A percentile compares a stretch with the other conserved stretches of the same genome.
Conservation (phyloP, 1,140 invertebrate species). For the Eubasilissa regina region DNA sequence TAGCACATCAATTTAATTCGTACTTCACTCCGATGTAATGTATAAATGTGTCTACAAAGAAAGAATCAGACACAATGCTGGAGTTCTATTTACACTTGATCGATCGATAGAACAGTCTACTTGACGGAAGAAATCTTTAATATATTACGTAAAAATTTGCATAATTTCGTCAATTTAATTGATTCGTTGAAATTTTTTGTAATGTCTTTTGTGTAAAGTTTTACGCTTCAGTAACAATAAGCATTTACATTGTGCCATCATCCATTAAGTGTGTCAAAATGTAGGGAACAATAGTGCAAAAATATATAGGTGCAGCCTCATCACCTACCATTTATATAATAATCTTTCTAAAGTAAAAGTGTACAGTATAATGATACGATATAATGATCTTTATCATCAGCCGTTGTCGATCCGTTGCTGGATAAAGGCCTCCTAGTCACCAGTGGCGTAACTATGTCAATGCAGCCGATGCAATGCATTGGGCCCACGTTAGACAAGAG, state of each 20-base stretch:
- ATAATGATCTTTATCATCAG: no score
- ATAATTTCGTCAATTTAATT: not conserved
- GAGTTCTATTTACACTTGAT: no score
- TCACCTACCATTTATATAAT: no score
- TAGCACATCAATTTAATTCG: no score
- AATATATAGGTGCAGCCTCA: not conserved
- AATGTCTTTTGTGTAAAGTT: not conserved
- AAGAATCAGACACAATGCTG: not conserved
- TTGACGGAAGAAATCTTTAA: not conserved
- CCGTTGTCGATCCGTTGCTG: no score
- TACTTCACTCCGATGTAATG: no score
- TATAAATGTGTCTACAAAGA: not conserved
- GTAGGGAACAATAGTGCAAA: not conserved
- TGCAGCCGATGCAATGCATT: no score
- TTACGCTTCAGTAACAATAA: not conserved
- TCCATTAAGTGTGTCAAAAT: not conserved
- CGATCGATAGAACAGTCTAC: not conserved
- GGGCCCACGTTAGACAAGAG: no score
- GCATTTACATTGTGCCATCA: not conserved
- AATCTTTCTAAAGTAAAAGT: no score
- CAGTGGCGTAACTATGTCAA: no score
- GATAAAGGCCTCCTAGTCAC: no score
- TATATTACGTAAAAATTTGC: not conserved
- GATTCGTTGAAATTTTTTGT: not conserved
- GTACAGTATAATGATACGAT: no score